Evolutionary conservation across 2,888 invertebrate species (phyloP).

Genomic region (Linnaemya tessellans): DNA sequence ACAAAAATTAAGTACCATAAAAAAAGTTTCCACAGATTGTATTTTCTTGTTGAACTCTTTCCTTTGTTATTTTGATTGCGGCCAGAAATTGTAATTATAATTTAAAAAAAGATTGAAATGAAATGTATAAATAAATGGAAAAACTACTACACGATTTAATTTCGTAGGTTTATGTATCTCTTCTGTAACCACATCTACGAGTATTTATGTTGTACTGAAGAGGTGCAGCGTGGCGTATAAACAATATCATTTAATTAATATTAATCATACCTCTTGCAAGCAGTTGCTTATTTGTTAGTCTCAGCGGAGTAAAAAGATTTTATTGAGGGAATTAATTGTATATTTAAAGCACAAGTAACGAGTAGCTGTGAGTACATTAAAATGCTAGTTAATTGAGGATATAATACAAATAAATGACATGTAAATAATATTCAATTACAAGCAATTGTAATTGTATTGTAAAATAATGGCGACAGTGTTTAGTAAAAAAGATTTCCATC

Average conservation of each 20-base stretch:
- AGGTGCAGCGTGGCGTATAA: conserved; percentile 34
- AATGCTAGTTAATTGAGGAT: neutral
- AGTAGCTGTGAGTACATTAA: neutral
- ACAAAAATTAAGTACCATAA: conserved; percentile 13
- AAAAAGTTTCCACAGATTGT: conserved; percentile 24
- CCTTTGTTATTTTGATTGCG: conserved; percentile 40
- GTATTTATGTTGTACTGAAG: neutral
- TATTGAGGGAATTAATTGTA: conserved; percentile 6
- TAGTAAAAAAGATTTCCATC: too few relatives aligned
- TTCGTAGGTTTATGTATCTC: conserved; percentile 28
- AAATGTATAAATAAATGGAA: conserved; percentile 10
- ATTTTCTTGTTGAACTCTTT: neutral
- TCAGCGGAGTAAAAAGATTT: neutral
- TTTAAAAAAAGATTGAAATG: conserved; percentile 14
- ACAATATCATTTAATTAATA: conserved; percentile 61
- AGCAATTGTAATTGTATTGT: too few relatives aligned
- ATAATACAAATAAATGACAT: neutral
- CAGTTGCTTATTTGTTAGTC: neutral
- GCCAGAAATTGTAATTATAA: conserved; percentile 50
- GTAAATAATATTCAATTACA: too few relatives aligned
- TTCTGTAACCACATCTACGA: neutral
- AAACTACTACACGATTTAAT: conserved; percentile 9
- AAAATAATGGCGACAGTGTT: too few relatives aligned
- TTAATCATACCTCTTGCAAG: conserved; percentile 52
- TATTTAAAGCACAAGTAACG: neutral